A percentile compares a stretch with the other conserved stretches of the same genome.
phyloP scores from a whole-genome alignment of 2,888 invertebrate genomes.

The Salpingus planirostris region DNA sequence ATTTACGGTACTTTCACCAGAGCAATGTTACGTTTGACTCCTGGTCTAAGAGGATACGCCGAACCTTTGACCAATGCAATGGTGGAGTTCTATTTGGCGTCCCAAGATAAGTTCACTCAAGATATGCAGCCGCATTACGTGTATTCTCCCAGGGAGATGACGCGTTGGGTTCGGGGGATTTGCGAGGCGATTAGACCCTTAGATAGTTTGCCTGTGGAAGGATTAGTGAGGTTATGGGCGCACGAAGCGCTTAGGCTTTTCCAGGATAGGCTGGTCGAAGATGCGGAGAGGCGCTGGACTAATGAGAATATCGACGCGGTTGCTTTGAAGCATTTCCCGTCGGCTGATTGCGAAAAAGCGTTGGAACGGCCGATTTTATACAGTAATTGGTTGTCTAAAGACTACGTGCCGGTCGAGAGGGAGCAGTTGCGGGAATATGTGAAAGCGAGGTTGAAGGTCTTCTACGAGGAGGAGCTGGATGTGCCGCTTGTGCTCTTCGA shows the following conservation, averaged over 20 bases:
- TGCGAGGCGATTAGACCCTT: conserved; percentile 96
- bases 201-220: conserved; percentile 86
- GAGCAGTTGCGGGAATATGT: conserved; percentile 95
- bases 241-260: conserved; percentile 97
- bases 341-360: conserved; percentile 58
- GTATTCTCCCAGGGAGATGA: conserved; percentile 98
- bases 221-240: conserved; percentile 96
- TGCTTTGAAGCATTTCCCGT: conserved; percentile 88
- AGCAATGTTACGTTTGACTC: conserved; percentile 93
- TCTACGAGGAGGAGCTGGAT: conserved; percentile 99
- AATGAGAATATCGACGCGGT: conserved; percentile 94
- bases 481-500: conserved; percentile 97
- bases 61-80: conserved; percentile 97
- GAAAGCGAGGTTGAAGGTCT: conserved; percentile 91
- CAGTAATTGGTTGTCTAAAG: conserved; percentile 98
- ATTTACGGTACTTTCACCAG: conserved; percentile 99
- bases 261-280: conserved; percentile 92
- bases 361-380: conserved; percentile 92
- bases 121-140: conserved; percentile 99
- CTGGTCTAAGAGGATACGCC: conserved; percentile 83
- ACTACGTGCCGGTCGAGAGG: conserved; percentile 93
- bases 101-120: conserved; percentile 97
- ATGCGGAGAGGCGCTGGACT: conserved; percentile 93
- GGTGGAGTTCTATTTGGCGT: conserved; percentile 96
- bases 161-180: conserved; percentile 98